phyloP scores from a whole-genome alignment of 2,113 vertebrate genomes.

The Aix galericulata region DNA sequence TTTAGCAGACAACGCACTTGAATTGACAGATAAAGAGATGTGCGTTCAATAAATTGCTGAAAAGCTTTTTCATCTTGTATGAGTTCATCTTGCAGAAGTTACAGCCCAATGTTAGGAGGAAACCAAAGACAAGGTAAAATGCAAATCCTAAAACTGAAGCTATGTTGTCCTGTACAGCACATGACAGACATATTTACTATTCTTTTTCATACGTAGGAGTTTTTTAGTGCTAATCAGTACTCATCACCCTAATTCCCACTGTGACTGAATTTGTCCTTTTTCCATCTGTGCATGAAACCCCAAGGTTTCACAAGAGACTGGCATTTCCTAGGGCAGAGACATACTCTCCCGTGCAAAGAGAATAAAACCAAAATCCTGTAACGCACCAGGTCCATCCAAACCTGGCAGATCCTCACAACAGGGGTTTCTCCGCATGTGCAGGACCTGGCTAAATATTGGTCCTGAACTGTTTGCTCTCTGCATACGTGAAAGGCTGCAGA shows the following conservation, averaged over 20 bases:
- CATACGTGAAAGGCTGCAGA: background rate
- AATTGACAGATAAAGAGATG: background rate
- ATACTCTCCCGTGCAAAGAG: background rate
- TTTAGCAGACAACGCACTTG: background rate
- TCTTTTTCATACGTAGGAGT: background rate
- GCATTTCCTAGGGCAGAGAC: background rate
- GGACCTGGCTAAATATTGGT: background rate
- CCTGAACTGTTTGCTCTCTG: background rate
- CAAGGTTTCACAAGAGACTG: accelerated
- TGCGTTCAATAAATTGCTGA: background rate
- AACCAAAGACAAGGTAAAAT: background rate
- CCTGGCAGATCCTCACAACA: background rate
- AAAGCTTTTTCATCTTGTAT: background rate
- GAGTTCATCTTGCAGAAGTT: accelerated
- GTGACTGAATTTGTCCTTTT: background rate
- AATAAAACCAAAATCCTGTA: background rate
- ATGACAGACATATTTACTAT: background rate
- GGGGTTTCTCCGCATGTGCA: accelerated
- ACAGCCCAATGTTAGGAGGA: background rate
- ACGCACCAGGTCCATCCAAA: background rate
- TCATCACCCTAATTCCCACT: background rate
- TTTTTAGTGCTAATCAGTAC: background rate
- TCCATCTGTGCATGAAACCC: background rate
- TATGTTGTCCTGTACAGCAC: no score
- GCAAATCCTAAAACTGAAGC: background rate